Conservation (phyloP, 2,113 vertebrate genomes). For the Alectura lathami region DNA sequence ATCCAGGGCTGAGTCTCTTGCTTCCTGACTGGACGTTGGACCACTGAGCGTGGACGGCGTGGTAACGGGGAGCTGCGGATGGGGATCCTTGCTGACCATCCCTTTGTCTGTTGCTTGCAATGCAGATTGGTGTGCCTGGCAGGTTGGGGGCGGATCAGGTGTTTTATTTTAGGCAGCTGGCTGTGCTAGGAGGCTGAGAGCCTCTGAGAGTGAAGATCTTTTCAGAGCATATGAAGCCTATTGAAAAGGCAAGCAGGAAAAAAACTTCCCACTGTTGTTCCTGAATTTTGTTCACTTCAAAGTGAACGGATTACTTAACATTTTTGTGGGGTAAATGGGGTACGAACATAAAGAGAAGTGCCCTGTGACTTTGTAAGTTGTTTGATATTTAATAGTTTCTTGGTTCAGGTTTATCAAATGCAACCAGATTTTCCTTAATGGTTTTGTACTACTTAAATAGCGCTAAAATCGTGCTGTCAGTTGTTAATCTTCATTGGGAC, state of each 20-base stretch:
- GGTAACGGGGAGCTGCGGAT: slow-evolving; percentile 35
- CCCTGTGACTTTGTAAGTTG: background rate
- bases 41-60: background rate
- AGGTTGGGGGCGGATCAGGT: background rate
- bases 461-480: background rate
- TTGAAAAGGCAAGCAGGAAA: background rate
- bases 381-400: background rate
- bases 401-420: background rate
- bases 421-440: background rate
- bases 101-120: background rate
- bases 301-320: background rate
- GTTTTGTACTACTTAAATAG: background rate
- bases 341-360: background rate
- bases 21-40: slow-evolving; percentile 41
- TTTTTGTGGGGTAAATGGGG: background rate
- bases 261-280: background rate
- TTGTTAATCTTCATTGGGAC: background rate
- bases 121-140: background rate
- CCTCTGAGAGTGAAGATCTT: background rate
- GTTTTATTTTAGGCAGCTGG: background rate
- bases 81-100: slow-evolving; percentile 37
- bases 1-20: slow-evolving; percentile 51
- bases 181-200: background rate
- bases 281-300: background rate
- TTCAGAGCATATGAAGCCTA: background rate